Evolutionary conservation across 2,113 vertebrate species (phyloP).

Genomic region (Apodemus speciosus): DNA sequence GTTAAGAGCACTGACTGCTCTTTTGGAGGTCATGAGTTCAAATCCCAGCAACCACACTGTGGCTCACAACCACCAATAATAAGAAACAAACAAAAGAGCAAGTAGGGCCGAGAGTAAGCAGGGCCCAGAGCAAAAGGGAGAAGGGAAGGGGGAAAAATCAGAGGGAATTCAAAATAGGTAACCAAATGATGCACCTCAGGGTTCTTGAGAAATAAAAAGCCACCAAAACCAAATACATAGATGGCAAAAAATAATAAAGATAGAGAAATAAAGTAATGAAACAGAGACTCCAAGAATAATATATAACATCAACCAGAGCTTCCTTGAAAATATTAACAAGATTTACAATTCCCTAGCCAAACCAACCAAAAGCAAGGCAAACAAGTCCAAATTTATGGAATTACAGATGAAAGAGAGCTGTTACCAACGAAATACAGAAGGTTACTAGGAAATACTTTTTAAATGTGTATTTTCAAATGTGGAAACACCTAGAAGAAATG

Average conservation of each 20-base stretch:
- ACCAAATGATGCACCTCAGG: not conserved
- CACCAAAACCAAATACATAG: not conserved
- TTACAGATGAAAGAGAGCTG: not conserved
- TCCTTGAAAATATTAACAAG: not conserved
- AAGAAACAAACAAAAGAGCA: too few relatives aligned
- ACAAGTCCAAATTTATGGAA: not conserved
- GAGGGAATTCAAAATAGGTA: not conserved
- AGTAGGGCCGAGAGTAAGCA: too few relatives aligned
- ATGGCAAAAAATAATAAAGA: not conserved
- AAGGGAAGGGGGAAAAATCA: not conserved
- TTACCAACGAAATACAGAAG: not conserved
- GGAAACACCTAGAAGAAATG: not conserved
- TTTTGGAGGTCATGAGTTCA: too few relatives aligned
- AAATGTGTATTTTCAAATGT: not conserved
- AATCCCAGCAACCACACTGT: too few relatives aligned
- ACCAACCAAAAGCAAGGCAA: not conserved
- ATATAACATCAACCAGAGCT: not conserved
- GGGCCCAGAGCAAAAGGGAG: too few relatives aligned
- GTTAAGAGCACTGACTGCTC: too few relatives aligned
- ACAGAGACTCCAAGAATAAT: not conserved
- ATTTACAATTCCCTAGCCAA: not conserved
- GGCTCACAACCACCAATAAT: too few relatives aligned
- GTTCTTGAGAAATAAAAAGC: not conserved
- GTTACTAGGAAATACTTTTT: not conserved
- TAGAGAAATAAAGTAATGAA: not conserved